Evolutionary conservation across 2,797 vertebrate species (phyloP).

Genomic region (Cirrhinus mrigala): DNA sequence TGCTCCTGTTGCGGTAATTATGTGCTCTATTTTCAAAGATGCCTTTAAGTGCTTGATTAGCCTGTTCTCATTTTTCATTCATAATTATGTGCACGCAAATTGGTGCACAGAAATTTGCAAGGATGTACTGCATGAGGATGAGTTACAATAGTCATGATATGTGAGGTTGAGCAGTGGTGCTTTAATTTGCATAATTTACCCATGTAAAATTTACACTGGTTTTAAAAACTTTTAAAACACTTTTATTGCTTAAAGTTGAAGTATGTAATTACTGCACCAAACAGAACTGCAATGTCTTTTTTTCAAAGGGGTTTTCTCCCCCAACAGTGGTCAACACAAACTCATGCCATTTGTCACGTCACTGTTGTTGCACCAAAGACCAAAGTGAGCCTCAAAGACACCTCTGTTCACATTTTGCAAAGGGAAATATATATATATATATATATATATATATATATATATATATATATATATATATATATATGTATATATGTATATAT

Average conservation of each 20-base stretch:
- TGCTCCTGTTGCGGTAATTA: slow-evolving; percentile 17
- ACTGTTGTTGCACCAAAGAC: too few species aligned
- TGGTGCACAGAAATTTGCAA: not conserved
- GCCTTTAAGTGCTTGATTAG: slow-evolving; percentile 10
- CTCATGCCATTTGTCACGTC: not conserved
- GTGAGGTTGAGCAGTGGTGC: not conserved
- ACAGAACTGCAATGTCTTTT: not conserved
- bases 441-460: too few species aligned
- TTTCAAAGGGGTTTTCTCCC: not conserved
- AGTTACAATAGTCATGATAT: not conserved
- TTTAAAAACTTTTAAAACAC: not conserved
- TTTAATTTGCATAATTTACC: not conserved
- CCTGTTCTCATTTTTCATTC: not conserved
- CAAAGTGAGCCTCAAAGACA: not conserved
- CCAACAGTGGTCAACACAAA: not conserved
- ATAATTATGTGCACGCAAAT: not conserved
- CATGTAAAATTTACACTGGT: not conserved
- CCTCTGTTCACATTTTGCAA: not conserved
- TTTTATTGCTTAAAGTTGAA: not conserved
- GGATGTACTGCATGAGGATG: not conserved
- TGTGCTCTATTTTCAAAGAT: slow-evolving; percentile 19
- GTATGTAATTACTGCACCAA: not conserved
- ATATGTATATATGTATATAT: too few species aligned
- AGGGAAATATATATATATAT: too few species aligned
- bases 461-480: too few species aligned